Percentiles rank a stretch among this genome's conserved stretches.
These are phyloP conservation scores for Corythornis leucogaster DNA, from an alignment of 2,797 vertebrate genomes.

Conservation along the genomic window DNA sequence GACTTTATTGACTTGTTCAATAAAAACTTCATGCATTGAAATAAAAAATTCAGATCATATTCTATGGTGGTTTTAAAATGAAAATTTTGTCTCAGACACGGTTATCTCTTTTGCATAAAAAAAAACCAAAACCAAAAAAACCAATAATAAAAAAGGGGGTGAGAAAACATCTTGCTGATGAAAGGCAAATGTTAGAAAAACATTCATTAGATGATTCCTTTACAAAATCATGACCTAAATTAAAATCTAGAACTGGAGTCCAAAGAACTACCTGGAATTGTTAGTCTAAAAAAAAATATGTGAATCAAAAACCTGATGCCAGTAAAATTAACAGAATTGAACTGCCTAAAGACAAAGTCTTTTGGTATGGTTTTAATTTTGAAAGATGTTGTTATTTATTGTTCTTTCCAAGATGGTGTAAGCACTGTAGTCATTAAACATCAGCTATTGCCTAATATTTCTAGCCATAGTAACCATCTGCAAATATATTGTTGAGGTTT, in stretches of 20 bases:
- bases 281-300: background rate
- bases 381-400: background rate
- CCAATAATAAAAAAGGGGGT: too few relatives aligned
- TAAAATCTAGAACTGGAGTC: background rate
- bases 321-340: background rate
- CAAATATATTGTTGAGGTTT: background rate
- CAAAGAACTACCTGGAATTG: background rate
- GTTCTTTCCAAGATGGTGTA: background rate
- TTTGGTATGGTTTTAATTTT: background rate
- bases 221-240: background rate
- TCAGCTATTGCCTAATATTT: background rate
- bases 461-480: background rate
- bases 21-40: constrained; percentile 1
- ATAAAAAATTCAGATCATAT: background rate
- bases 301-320: background rate
- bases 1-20: constrained; percentile 32
- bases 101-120: background rate
- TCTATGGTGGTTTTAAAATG: background rate
- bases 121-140: background rate
- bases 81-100: background rate
- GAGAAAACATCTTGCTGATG: background rate
- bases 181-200: constrained; percentile 14
- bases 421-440: background rate
- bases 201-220: background rate
- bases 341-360: background rate